Evolutionary conservation across 1,140 invertebrate genomes (phyloP), one percentile per base, ranked within the genome.

Genomic region (Nylanderia fulva): DNA sequence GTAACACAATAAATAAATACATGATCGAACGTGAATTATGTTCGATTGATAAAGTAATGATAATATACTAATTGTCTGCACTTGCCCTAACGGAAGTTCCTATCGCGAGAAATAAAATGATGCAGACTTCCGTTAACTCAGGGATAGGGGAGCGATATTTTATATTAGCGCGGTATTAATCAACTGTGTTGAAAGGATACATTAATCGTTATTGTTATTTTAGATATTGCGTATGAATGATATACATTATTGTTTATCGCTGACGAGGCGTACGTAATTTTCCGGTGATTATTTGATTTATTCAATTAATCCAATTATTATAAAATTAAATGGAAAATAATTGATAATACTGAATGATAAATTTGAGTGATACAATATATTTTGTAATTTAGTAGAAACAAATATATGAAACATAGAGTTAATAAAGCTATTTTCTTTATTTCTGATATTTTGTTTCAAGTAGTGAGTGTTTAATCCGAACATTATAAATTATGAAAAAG

Each of bases 71-170:
- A 48, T 8, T 15, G 29, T 29, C 1, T 33, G 29, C 29, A 9
- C 13, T 52, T 36, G 42, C 75, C 42, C 75, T 71, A 80, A 7
- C 77, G 77, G 77, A 80, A 80, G 52, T 71, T 80, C 24, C 77
- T 80, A 80, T 80, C 77, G 48, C 64, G 64, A n/a, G 58, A 80
- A 80, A 80, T 54, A 69, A 80, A 80, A 80, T n/a, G 77, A 56
- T 9, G 45, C 64, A 42, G 18, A 36, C 64, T 80, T 80, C 77
- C 77, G 77, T 58, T 58, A 29, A 80, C 54, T 36, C 75, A 24
- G 15, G 76, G 8, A 39, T 60, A 36, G 33, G 82, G 64, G 69
- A 72, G 29, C 71, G 24, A 2, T 66, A 42, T 84, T 75, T 80
- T 56, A 80, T 39, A 64, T 2, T 27, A 15, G n/a, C n/a, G n/a